Percentiles rank a stretch among this genome's conserved stretches.
These are phyloP conservation scores for Cheilinus undulatus DNA, from an alignment of 2,113 vertebrate genomes.

Conservation along the genomic window DNA sequence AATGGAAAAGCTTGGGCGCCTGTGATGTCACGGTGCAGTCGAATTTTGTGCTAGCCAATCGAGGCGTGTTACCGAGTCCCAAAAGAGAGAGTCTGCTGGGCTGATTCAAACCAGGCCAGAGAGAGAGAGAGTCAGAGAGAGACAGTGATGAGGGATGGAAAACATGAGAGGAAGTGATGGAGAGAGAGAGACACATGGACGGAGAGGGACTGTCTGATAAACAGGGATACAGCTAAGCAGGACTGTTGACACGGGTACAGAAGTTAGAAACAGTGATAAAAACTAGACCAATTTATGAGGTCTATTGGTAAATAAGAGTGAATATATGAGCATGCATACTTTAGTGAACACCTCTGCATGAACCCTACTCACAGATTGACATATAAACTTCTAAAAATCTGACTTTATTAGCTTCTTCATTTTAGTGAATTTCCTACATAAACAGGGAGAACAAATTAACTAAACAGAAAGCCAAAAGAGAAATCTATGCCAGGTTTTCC, in stretches of 20 bases:
- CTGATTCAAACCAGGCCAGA: constrained; percentile 78
- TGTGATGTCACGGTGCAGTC: constrained; percentile 83
- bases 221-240: background rate
- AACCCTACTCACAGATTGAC: too few species aligned
- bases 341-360: too few species aligned
- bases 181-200: constrained; percentile 4
- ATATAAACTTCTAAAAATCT: too few species aligned
- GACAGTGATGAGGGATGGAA: constrained; percentile 25
- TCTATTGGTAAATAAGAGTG: too few species aligned
- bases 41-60: constrained; percentile 81
- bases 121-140: constrained; percentile 46
- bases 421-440: too few species aligned
- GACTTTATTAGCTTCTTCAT: too few species aligned
- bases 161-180: constrained; percentile 37
- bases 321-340: too few species aligned
- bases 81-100: constrained; percentile 69
- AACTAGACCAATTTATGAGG: too few species aligned
- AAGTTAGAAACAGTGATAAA: fast-evolving
- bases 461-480: too few species aligned
- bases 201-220: background rate
- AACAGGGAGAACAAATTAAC: too few species aligned
- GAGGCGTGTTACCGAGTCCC: constrained; percentile 75
- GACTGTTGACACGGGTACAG: background rate
- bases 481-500: too few species aligned
- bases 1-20: constrained; percentile 60